A percentile compares a stretch with the other conserved stretches of the same genome.
These are phyloP conservation scores for Ernsta delagoae DNA, from an alignment of 2,888 invertebrate species.

Conservation along the genomic window DNA sequence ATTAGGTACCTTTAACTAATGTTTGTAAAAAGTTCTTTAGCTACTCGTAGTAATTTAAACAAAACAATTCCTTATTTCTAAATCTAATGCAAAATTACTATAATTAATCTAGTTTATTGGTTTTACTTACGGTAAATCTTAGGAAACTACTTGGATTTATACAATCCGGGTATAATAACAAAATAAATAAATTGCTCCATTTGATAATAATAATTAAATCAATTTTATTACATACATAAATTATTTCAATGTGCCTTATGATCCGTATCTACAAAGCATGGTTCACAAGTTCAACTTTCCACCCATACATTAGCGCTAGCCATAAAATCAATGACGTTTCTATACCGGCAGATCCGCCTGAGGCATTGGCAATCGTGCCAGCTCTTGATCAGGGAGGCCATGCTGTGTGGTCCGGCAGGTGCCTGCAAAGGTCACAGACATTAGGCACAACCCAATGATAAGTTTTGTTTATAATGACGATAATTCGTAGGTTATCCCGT, in stretches of 20 bases:
- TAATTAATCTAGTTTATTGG: too few relatives aligned
- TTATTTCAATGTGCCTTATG: background rate
- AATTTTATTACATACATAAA: background rate
- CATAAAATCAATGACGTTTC: slow-evolving; percentile 25
- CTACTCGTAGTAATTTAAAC: too few relatives aligned
- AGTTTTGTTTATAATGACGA: slow-evolving; percentile 24
- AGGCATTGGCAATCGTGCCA: slow-evolving; percentile 16
- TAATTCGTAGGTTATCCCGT: slow-evolving; percentile 24
- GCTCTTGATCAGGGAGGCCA: slow-evolving; percentile 9
- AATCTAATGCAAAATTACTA: too few relatives aligned
- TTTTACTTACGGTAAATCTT: too few relatives aligned
- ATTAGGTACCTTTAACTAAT: too few relatives aligned
- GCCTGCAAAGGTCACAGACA: slow-evolving; percentile 19
- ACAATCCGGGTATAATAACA: background rate
- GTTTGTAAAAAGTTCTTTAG: too few relatives aligned
- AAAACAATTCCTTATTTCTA: too few relatives aligned
- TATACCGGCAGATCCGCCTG: slow-evolving; percentile 18
- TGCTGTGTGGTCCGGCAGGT: slow-evolving; percentile 35
- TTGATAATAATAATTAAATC: background rate
- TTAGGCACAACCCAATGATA: slow-evolving; percentile 15
- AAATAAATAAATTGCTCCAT: background rate
- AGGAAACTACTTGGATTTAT: background rate
- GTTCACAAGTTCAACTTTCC: slow-evolving; percentile 6
- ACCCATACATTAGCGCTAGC: background rate
- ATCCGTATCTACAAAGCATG: background rate